Evolutionary conservation across 1,140 invertebrate species (phyloP), one percentile per base, ranked within the genome.

Genomic region (Phocides pigmalion): DNA sequence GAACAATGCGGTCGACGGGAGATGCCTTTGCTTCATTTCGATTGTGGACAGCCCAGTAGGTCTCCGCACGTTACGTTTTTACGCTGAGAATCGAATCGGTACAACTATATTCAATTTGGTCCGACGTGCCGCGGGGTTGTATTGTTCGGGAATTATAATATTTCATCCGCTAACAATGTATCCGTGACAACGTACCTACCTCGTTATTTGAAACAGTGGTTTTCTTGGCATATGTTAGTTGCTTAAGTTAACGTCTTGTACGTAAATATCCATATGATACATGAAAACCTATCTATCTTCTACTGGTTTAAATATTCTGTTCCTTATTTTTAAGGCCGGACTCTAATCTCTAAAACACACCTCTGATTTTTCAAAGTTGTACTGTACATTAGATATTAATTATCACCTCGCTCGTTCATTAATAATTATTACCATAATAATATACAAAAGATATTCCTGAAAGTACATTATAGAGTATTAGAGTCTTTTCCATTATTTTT

Each of bases 21-120:
- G 83, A 86, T 85, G 78, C 83, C 82, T 87, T 86, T 83, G 81
- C 77, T 80, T 82, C 87, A 83, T 84, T 87, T 82, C 83, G 79
- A 86, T 87, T 86, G 85, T 83, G 73, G 81, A 84, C 81, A 84
- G 72, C 68, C 70, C 53, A 78, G 72, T 46, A 25, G 56, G 42
- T 59, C 56, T 67, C 70, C 70, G 47, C 46, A 64, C 14, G 28
- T 51, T 51, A 50, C 15, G 59, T 59, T 62, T 49, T 62, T 62
- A 62, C 44, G 28, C 35, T 39, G 44, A 37, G 58, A 49, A 49
- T 62, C 20, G 44, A 44, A 49, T 64, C 25, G 46, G 41, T 58
- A 64, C 51, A 56, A 56, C 53, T 42, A 49, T 50, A 64, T 56
- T 64, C 32, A 19, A 44, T 64, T 58, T 19, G 17, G 62, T 44